Evolutionary conservation across 1,140 invertebrate species (phyloP).

Genomic region (Hyles vespertilio): DNA sequence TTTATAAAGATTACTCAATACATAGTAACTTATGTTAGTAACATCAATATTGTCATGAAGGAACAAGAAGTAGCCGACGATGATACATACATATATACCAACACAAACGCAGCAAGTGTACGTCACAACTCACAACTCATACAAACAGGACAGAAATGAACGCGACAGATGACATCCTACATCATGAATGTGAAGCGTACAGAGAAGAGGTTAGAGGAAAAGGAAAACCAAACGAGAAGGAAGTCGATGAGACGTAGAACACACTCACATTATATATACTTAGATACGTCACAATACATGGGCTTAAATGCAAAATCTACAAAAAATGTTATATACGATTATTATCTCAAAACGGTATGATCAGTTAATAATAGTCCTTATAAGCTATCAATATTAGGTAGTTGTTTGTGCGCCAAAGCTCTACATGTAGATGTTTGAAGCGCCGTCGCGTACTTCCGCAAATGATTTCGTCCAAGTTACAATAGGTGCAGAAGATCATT

Average conservation of each 20-base stretch:
- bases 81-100: constrained; percentile 14
- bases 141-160: background rate
- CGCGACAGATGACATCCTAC: no score
- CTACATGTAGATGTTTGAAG: constrained; percentile 60
- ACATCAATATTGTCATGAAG: constrained; percentile 67
- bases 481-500: background rate
- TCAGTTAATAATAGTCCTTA: constrained; percentile 63
- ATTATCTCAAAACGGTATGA: constrained; percentile 63
- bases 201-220: background rate
- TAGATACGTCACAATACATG: constrained; percentile 61
- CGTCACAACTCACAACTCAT: no score
- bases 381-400: constrained; percentile 59
- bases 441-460: constrained; percentile 34
- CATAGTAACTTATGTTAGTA: constrained; percentile 3
- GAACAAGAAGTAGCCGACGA: constrained; percentile 58
- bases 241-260: constrained; percentile 49
- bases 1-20: no score
- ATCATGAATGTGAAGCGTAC: background rate
- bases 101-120: background rate
- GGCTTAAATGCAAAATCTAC: constrained; percentile 71
- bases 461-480: constrained; percentile 11
- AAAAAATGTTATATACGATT: constrained; percentile 68
- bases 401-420: constrained; percentile 68
- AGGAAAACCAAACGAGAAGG: constrained; percentile 10
- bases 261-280: constrained; percentile 65